Conservation (phyloP, 2,888 invertebrate genomes). For the Drosophila koepferae region DNA sequence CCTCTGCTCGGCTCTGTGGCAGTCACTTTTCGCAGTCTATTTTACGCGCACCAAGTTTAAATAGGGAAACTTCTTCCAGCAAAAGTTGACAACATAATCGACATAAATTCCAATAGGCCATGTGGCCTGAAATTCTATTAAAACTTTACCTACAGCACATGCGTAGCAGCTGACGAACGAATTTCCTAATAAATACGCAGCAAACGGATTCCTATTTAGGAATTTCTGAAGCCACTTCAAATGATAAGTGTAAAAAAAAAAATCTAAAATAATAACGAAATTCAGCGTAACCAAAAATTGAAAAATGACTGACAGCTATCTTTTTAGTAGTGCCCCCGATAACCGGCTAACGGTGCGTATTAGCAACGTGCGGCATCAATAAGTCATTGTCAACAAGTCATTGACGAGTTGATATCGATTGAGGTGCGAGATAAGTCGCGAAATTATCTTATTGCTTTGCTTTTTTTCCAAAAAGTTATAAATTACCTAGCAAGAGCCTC, state of each 20-base stretch:
- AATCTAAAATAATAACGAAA: slow-evolving; percentile 39
- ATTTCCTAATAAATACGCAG: slow-evolving; percentile 39
- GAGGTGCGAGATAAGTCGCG: slow-evolving; percentile 49
- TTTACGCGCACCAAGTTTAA: slow-evolving; percentile 69
- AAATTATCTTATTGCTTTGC: slow-evolving; percentile 30
- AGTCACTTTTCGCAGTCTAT: slow-evolving; percentile 63
- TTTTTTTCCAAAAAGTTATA: slow-evolving; percentile 45
- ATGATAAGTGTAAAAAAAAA: slow-evolving; percentile 31
- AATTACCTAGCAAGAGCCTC: slow-evolving; percentile 35
- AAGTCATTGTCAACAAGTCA: slow-evolving; percentile 44
- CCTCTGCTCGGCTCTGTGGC: slow-evolving; percentile 2
- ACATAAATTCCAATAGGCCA: slow-evolving; percentile 77
- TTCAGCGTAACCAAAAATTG: slow-evolving; percentile 25
- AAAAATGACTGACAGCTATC: slow-evolving; percentile 47
- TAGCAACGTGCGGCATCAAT: slow-evolving; percentile 41
- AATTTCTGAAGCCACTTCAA: slow-evolving; percentile 51
- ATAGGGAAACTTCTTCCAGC: slow-evolving; percentile 70
- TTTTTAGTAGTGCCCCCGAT: slow-evolving; percentile 42
- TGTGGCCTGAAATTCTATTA: slow-evolving; percentile 70
- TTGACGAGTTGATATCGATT: slow-evolving; percentile 42
- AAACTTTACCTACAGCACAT: slow-evolving; percentile 59
- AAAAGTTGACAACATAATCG: slow-evolving; percentile 79
- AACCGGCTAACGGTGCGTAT: slow-evolving; percentile 44
- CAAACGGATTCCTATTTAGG: slow-evolving; percentile 18
- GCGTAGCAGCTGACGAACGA: slow-evolving; percentile 36